Conservation (phyloP, 2,797 vertebrate genomes). For the Spea hammondii region DNA sequence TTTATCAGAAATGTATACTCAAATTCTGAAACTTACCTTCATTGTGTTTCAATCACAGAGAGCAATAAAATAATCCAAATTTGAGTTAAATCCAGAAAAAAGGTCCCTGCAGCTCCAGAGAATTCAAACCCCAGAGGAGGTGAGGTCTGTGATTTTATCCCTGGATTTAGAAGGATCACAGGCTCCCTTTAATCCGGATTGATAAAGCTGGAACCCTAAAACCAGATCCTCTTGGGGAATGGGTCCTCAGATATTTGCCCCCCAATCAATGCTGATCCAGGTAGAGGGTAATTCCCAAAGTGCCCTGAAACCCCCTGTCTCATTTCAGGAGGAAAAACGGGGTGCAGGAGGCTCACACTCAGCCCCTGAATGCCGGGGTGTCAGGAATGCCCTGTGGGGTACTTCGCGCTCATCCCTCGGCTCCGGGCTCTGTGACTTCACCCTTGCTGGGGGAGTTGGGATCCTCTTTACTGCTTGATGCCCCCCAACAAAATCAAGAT, state of each 20-base stretch:
- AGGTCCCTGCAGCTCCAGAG: background rate
- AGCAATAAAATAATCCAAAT: slow-evolving; percentile 50
- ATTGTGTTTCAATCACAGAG: slow-evolving; percentile 13
- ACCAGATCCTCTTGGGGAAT: slow-evolving; percentile 23
- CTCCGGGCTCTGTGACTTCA: background rate
- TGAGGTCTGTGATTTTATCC: background rate
- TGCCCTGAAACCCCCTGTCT: background rate
- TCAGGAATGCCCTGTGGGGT: background rate
- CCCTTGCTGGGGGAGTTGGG: background rate
- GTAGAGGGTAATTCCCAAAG: slow-evolving; percentile 9
- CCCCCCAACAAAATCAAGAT: background rate
- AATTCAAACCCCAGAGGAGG: slow-evolving; percentile 8
- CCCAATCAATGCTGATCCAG: background rate
- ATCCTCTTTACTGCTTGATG: background rate
- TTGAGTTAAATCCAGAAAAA: slow-evolving; percentile 58
- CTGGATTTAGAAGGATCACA: background rate
- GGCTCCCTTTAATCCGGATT: background rate
- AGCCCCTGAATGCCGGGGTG: background rate
- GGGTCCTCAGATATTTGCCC: background rate
- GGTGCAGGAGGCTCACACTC: slow-evolving; percentile 4
- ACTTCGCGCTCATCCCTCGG: background rate
- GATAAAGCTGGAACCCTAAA: background rate
- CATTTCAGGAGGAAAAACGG: slow-evolving; percentile 2
- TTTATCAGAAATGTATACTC: background rate
- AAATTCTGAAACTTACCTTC: slow-evolving; percentile 40